Evolutionary conservation across 2,113 vertebrate species (phyloP).

Genomic region (Alectura lathami): DNA sequence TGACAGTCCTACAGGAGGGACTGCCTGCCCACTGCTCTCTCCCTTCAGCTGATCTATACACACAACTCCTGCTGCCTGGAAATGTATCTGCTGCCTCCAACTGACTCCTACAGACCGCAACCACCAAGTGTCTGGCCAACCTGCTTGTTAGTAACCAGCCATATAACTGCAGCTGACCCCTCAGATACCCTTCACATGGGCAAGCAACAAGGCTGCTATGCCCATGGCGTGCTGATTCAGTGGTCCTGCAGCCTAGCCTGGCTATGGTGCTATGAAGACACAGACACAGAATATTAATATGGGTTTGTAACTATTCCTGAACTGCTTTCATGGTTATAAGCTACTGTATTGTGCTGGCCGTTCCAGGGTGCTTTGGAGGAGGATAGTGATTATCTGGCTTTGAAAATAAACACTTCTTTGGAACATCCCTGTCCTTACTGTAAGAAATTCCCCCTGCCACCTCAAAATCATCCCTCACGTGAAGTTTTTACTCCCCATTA

Average conservation of each 20-base stretch:
- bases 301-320: neutral
- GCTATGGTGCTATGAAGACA: neutral
- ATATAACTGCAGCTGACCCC: neutral
- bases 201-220: neutral
- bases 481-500: neutral
- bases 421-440: neutral
- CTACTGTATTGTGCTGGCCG: neutral
- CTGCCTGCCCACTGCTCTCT: neutral
- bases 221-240: neutral
- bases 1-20: neutral
- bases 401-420: neutral
- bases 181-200: neutral
- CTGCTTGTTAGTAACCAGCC: neutral
- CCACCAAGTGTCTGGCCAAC: neutral
- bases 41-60: neutral
- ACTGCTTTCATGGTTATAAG: neutral
- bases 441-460: neutral
- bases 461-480: neutral
- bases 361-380: neutral
- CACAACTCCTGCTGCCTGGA: neutral
- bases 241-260: neutral
- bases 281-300: neutral
- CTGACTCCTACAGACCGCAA: accelerated
- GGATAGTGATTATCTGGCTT: neutral
- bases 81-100: neutral